Base-by-base conservation (phyloP, 2,113 vertebrate species). In the Ameiurus melas region DNA sequence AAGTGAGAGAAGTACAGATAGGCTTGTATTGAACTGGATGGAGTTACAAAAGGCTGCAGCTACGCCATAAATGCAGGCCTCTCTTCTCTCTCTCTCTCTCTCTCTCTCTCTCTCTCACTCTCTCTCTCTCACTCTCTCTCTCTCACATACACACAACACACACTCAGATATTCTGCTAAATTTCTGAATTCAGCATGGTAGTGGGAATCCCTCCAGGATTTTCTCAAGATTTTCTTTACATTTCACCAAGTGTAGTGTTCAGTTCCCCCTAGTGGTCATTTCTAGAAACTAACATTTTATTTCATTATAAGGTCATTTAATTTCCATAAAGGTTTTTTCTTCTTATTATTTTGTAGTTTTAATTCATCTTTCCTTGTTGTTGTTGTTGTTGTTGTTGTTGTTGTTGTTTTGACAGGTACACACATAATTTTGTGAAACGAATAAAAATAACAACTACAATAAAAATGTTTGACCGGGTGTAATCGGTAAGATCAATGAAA, bases 191-290 rank as follows among this genome's bases (percentile, higher is more conserved):
- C 77, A 80, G 77, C 51, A 80, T 80, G 51, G 77, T 19, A 57
- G 47, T 83, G 36, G 43, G 81, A 62, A 83, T 27, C 81, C 81
- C n/a, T 71, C 39, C 66, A 70, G n/a, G 43, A 53, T 84, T 12
- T 70, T 84, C 16, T 53, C 33, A 68, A 70, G 43, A 33, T 53
- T 85, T 53, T 84, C 13, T 47, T 66, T 85, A 33, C n/a, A 62
- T 68, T 68, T 55, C 47, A 7, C n/a, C 27, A 85, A 85, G 27
- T 55, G 33, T 43, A 78, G 80, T 78, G 85, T 71, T 60, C 66
- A 73, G 73, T 80, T 90, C 90, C 87, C 81, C 70, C 90, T 90
- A 90, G 90, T 89, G 87, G 85, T 20, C 66, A 86, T 22, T 66
- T 20, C 19, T 33, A 39, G 9, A 39, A 85, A 85, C 36, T 2